Conservation (phyloP, 2,113 vertebrate species). For the Toxotes chatareus region DNA sequence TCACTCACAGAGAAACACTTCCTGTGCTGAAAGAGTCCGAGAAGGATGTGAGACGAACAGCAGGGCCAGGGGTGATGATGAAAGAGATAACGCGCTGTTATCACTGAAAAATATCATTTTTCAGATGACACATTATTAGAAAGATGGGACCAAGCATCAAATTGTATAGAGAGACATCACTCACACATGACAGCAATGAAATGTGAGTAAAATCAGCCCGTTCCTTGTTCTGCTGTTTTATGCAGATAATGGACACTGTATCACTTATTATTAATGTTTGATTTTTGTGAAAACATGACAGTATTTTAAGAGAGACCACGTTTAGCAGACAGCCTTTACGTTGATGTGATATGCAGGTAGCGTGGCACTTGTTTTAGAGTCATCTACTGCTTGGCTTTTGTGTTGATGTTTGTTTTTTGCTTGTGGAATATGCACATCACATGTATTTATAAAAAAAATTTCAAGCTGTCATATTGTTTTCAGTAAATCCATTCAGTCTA, state of each 20-base stretch:
- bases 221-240: slow-evolving; percentile 16
- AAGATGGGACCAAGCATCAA: slow-evolving; percentile 25
- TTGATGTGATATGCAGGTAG: neutral
- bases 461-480: slow-evolving; percentile 40
- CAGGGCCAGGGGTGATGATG: slow-evolving; percentile 44
- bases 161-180: slow-evolving; percentile 31
- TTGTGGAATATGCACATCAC: slow-evolving; percentile 23
- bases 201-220: slow-evolving; percentile 11
- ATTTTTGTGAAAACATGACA: neutral
- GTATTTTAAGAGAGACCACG: slow-evolving; percentile 9
- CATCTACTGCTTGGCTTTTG: neutral
- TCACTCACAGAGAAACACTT: slow-evolving; percentile 68
- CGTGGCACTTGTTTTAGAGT: neutral
- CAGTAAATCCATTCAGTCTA: slow-evolving; percentile 31
- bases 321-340: slow-evolving; percentile 17
- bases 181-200: slow-evolving; percentile 31
- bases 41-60: slow-evolving; percentile 34
- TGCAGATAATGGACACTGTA: slow-evolving; percentile 2
- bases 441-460: slow-evolving; percentile 49
- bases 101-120: slow-evolving; percentile 26
- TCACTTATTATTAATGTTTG: neutral
- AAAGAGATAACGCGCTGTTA: slow-evolving; percentile 29
- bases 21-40: slow-evolving; percentile 45
- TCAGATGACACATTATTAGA: slow-evolving; percentile 56
- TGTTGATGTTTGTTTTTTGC: slow-evolving; percentile 27